Percentiles rank a stretch among this genome's conserved stretches.
Evolutionary conservation across 2,113 vertebrate genomes (phyloP).

Genomic region (Ammospiza caudacuta): DNA sequence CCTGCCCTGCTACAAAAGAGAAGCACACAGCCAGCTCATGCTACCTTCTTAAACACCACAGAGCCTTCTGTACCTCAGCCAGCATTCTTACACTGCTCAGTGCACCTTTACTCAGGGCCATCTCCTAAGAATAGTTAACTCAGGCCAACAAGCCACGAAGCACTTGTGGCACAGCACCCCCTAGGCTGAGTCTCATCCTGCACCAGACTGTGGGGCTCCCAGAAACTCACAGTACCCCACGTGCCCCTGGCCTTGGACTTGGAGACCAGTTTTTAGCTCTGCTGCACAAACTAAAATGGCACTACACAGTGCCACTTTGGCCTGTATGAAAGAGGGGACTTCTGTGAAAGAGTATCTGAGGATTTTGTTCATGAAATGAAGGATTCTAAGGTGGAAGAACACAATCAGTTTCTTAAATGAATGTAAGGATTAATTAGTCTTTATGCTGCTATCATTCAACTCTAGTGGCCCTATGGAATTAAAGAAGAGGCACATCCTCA

Average conservation of each 20-base stretch:
- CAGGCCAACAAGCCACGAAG: fast-evolving
- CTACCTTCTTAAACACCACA: not conserved
- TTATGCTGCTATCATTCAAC: not conserved
- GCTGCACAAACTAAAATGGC: not conserved
- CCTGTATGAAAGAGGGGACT: not conserved
- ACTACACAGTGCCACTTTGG: not conserved
- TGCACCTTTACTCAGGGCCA: not conserved
- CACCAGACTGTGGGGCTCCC: not conserved
- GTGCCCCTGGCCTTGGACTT: not conserved
- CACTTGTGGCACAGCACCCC: not conserved
- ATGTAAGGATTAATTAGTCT: not conserved
- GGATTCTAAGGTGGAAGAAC: not conserved
- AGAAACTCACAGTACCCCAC: not conserved
- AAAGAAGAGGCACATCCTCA: slow-evolving; percentile 68
- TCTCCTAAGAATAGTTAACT: not conserved
- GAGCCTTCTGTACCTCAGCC: not conserved
- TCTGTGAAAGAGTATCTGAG: not conserved
- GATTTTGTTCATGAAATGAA: not conserved
- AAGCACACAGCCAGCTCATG: not conserved
- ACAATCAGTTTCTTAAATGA: not conserved
- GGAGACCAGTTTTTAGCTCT: not conserved
- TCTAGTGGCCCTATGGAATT: not conserved
- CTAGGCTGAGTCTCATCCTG: not conserved
- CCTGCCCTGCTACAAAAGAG: not conserved
- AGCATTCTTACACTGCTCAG: not conserved